Evolutionary conservation across 2,797 vertebrate genomes (phyloP).

Genomic region (Danio tinwini): DNA sequence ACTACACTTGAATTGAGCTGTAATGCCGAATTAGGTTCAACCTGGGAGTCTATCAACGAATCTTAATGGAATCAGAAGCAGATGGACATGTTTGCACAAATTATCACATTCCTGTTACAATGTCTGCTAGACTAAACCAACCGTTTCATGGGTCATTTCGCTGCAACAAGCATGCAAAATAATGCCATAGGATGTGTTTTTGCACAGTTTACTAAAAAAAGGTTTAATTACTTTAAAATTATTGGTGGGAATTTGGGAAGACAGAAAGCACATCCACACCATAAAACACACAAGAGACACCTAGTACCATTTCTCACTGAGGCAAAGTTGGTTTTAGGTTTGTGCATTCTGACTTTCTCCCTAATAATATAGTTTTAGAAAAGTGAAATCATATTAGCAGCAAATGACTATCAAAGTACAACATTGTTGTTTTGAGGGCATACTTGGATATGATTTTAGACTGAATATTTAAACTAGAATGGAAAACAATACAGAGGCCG

Average conservation of each 20-base stretch:
- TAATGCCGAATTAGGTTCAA: constrained; percentile 2
- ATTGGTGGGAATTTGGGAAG: not conserved
- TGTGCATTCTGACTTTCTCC: no score
- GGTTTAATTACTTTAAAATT: constrained; percentile 9
- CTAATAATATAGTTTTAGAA: no score
- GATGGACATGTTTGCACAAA: constrained; percentile 19
- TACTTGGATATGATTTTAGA: no score
- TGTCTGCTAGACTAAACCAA: constrained; percentile 1
- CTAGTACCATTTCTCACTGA: no score
- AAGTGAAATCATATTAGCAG: no score
- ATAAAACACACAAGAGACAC: not conserved
- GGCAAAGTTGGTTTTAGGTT: no score
- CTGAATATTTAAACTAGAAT: no score
- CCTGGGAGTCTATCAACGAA: constrained; percentile 24
- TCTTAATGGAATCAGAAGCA: constrained; percentile 27
- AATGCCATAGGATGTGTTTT: constrained; percentile 3
- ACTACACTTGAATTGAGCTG: not conserved
- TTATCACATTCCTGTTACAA: constrained; percentile 29
- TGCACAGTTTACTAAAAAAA: not conserved
- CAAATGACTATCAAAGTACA: no score
- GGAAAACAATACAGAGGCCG: no score
- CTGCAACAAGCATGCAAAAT: constrained; percentile 24
- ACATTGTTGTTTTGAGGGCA: no score
- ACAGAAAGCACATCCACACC: not conserved
- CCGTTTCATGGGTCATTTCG: constrained; percentile 37